Base-by-base conservation (phyloP, 2,113 vertebrate species). In the Megaceryle maxima region DNA sequence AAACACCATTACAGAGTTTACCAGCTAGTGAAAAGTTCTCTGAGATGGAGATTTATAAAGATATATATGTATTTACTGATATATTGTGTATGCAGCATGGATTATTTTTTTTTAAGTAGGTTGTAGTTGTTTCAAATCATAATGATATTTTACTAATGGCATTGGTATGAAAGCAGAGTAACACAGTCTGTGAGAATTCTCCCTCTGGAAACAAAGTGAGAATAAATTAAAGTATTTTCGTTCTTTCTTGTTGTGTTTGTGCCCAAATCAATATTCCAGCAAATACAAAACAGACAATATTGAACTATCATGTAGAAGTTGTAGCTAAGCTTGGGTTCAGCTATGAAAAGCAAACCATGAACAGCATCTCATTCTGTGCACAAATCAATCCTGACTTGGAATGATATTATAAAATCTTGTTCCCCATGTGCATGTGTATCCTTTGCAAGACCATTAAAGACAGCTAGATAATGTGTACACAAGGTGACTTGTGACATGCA, bases 81-180 rank as follows among this genome's bases (percentile, higher is more conserved):
- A 48, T 26, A 28, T 29, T 19, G 35, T n/a, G 19, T 59, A 8
- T 19, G 35, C 73, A 92, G 64, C 44, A 22, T 28, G 41, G 41
- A 59, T 35, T 13, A 10, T 87, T 67, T 67, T 20, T 67, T 35
- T 57, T 89, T n/a, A 67, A 76, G 59, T 43, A 67, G 43, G 33
- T 72, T 59, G 31, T 39, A 33, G 62, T 25, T 43, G 50, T 22
- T 90, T 92, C 89, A 76, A 85, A 89, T 89, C 60, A 89, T 90
- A 88, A 83, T 77, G 64, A 29, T n/a, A 37, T 89, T 95, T 96
- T 73, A 41, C 62, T 84, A 83, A 89, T 53, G 66, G 48, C 66
- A 41, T 37, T 79, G 31, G 62, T 53, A 31, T 75, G 77, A 64
- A 88, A 79, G 53, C 33, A 84, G 56, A 82, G 41, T 82, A 64